phyloP scores from a whole-genome alignment of 1,140 invertebrate species.

The Anastrepha obliqua region DNA sequence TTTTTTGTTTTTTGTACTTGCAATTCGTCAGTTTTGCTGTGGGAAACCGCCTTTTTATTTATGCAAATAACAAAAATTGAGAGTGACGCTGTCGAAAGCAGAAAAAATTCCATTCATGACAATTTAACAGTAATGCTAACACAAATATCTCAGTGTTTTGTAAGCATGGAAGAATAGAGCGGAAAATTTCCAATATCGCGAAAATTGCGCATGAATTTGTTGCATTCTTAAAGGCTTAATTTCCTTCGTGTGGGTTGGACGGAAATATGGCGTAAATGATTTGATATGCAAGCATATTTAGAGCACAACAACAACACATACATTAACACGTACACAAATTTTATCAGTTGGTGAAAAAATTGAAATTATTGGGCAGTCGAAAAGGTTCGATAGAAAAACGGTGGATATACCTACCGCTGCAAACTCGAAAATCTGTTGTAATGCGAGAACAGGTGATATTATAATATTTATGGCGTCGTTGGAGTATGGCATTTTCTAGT shows the following conservation, averaged over 20 bases:
- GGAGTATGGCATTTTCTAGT: too few relatives aligned
- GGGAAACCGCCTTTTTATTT: background rate
- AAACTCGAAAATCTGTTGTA: too few relatives aligned
- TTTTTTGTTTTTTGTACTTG: background rate
- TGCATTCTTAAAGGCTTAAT: background rate
- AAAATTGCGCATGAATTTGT: background rate
- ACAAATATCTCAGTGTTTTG: background rate
- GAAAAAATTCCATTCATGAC: background rate
- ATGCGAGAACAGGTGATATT: too few relatives aligned
- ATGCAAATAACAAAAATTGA: background rate
- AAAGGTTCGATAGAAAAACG: too few relatives aligned
- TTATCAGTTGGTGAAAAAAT: too few relatives aligned
- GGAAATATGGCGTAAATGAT: background rate
- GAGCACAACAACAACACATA: too few relatives aligned
- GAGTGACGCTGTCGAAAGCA: background rate
- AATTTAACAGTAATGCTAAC: background rate
- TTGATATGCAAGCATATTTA: background rate
- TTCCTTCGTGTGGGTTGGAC: background rate
- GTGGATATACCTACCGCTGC: too few relatives aligned
- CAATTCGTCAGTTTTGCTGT: background rate
- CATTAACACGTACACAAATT: background rate
- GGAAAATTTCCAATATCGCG: background rate
- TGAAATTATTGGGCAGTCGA: too few relatives aligned
- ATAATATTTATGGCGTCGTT: too few relatives aligned
- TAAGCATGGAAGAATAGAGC: background rate